These are phyloP conservation scores for Poecilobothrus nobilitatus DNA, from an alignment of 2,888 invertebrate genomes.

Conservation along the genomic window DNA sequence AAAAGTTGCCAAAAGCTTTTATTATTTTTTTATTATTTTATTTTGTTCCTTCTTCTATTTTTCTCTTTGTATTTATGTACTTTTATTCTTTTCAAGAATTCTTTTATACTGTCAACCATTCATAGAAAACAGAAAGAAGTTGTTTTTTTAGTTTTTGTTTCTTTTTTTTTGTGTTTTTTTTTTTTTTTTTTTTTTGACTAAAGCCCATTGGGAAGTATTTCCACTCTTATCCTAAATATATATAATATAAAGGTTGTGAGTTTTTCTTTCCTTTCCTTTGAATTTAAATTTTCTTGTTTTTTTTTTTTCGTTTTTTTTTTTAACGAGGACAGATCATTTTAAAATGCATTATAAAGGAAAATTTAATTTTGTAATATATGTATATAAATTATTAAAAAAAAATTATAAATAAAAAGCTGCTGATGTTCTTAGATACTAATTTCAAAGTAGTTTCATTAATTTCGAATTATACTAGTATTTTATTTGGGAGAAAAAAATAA, in stretches of 20 bases:
- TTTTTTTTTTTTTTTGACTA: neutral
- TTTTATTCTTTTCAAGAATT: conserved; percentile 6
- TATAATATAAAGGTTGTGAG: neutral
- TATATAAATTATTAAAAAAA: no score
- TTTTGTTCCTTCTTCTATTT: neutral
- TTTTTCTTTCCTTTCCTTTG: no score
- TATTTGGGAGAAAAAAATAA: no score
- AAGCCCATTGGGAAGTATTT: conserved; percentile 6
- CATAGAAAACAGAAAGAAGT: neutral
- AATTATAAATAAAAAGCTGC: no score
- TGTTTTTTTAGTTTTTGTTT: neutral
- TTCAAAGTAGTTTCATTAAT: no score
- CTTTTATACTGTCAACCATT: conserved; percentile 6
- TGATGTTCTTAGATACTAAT: no score
- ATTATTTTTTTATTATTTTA: neutral
- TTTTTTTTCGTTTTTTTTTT: neutral
- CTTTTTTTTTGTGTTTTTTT: neutral
- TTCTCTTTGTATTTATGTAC: conserved; percentile 4
- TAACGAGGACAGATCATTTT: no score
- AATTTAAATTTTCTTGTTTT: neutral
- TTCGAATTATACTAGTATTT: no score
- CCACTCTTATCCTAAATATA: neutral
- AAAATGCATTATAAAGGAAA: no score
- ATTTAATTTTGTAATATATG: no score
- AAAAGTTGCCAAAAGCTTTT: conserved; percentile 3